Base-by-base conservation (phyloP, 2,888 invertebrate genomes). In the Nymphalis urticae region DNA sequence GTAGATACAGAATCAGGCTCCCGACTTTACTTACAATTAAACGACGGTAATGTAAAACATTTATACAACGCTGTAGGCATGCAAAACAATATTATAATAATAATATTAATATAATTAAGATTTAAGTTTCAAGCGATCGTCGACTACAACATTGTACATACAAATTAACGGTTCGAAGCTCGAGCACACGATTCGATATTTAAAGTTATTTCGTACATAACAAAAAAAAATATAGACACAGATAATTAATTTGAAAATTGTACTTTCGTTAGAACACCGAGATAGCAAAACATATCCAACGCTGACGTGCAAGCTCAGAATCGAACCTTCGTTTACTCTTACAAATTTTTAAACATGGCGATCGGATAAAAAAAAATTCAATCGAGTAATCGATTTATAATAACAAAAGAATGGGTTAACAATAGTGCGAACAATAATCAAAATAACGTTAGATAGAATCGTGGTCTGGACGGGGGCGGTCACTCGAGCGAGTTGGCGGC, bases 401-500 rank as follows among this genome's bases (percentile, higher is more conserved):
- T 6, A 2, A 50, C 17, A 50, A n/a, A 50, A 6, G 19, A 8
- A 32, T 32, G 6, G 27, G 27, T 32, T 8, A 8, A 50, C 16
- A n/a, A 48, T n/a, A 19, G 19, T 1, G 19, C 19, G n/a, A 8
- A n/a, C 17, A 50, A 50, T 50, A 7, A 17, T 50, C 19, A 50
- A 50, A 50, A 50, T 50, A 42, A 42, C 50, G 50, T 17, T 50
- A 50, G 19, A 50, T 50, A 17, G 50, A 50, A 50, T 50, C 50
- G 69, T 48, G 48, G 47, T 60, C 19, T 4, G 42, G 60, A 48
- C 62, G 54, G 19, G 62, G 51, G 19, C 42, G 48, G 72, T 80
- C 84, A 92, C 80, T 96, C 96, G 80, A 96, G 95, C 80, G 95
- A 96, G 85, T 96, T 96, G 86, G 95, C 93, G 79, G 95, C 95